A percentile compares a stretch with the other conserved stretches of the same genome.
phyloP scores from a whole-genome alignment of 2,888 invertebrate genomes.

The Drosophila mimica region DNA sequence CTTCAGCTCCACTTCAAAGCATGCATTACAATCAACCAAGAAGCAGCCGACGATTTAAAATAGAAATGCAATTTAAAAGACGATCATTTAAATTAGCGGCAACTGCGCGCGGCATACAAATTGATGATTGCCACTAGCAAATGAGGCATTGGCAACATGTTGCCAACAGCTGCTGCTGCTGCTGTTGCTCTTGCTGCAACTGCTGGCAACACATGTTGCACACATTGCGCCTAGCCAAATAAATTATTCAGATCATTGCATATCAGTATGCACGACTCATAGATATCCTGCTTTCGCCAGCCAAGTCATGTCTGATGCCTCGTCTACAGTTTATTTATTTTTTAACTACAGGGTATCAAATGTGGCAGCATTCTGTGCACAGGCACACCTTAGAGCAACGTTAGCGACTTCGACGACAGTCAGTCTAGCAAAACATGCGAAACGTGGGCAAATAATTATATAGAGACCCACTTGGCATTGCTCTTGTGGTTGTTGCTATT shows the following conservation, averaged over 20 bases:
- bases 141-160: slow-evolving; percentile 69
- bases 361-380: slow-evolving; percentile 25
- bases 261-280: neutral
- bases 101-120: slow-evolving; percentile 64
- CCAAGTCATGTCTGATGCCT: neutral
- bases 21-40: slow-evolving; percentile 36
- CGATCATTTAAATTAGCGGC: slow-evolving; percentile 71
- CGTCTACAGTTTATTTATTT: neutral
- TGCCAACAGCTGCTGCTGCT: slow-evolving; percentile 62
- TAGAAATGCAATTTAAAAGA: slow-evolving; percentile 66
- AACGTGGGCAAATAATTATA: slow-evolving; percentile 79
- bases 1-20: slow-evolving; percentile 60
- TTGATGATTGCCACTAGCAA: slow-evolving; percentile 60
- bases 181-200: slow-evolving; percentile 1
- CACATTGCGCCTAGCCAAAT: slow-evolving; percentile 52
- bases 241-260: neutral
- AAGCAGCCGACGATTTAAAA: slow-evolving; percentile 43
- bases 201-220: slow-evolving; percentile 60
- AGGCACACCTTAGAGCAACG: slow-evolving; percentile 54
- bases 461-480: slow-evolving; percentile 61
- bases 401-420: slow-evolving; percentile 66
- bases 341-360: slow-evolving; percentile 18
- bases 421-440: slow-evolving; percentile 76
- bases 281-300: neutral
- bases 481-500: slow-evolving; percentile 22